These are phyloP conservation scores for Dryobotodes eremita DNA, from an alignment of 2,888 invertebrate genomes.

Conservation along the genomic window DNA sequence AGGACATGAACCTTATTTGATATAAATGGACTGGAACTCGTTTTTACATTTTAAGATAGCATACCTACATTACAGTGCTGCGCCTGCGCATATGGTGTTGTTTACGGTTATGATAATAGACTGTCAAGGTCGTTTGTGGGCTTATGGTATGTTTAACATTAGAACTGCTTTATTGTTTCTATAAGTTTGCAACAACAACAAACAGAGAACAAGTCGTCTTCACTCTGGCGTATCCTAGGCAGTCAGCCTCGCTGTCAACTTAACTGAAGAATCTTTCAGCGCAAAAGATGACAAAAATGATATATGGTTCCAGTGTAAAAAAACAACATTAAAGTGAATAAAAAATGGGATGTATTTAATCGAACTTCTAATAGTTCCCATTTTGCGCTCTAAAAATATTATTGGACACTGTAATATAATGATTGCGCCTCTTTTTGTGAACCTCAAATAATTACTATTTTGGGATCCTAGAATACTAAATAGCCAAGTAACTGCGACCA, in stretches of 20 bases:
- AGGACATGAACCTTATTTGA: constrained; percentile 36
- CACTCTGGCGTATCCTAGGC: not conserved
- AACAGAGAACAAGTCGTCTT: not conserved
- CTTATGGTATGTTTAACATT: not conserved
- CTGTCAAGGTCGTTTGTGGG: constrained; percentile 10
- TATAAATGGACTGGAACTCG: not conserved
- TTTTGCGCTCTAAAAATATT: not conserved
- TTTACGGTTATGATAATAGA: constrained; percentile 29
- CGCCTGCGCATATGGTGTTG: constrained; percentile 18
- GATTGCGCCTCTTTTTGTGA: not conserved
- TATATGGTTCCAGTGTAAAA: not conserved
- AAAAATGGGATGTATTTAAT: not conserved
- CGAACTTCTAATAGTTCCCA: not conserved
- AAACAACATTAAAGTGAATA: not conserved
- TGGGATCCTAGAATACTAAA: no score
- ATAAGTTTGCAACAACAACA: no score
- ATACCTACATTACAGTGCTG: not conserved
- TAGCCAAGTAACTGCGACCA: not conserved
- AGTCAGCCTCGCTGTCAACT: not conserved
- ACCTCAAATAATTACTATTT: no score
- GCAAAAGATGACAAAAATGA: not conserved
- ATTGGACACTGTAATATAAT: not conserved
- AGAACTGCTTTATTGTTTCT: not conserved
- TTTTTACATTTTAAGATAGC: constrained; percentile 17
- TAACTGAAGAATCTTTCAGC: not conserved